phyloP scores from a whole-genome alignment of 2,113 vertebrate species.

The Copsychus sechellarum region DNA sequence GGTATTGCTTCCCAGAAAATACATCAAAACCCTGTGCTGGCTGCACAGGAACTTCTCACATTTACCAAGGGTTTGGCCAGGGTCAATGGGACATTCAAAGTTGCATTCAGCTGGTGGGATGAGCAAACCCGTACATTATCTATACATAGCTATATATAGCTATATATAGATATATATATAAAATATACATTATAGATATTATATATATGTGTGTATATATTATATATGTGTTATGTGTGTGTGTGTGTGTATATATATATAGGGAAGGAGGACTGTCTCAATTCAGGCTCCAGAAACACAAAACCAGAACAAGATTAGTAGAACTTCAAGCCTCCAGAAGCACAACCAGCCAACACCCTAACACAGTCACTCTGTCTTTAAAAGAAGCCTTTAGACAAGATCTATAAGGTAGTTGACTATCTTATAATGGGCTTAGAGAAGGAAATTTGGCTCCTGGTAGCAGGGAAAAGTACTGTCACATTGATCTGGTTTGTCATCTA shows the following conservation, averaged over 20 bases:
- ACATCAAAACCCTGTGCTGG: too few species aligned
- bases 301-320: neutral
- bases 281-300: neutral
- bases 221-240: too few species aligned
- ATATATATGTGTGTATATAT: too few species aligned
- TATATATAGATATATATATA: too few species aligned
- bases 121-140: neutral
- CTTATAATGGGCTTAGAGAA: neutral
- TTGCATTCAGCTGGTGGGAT: neutral
- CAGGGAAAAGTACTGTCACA: neutral
- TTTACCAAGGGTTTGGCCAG: neutral
- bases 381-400: neutral
- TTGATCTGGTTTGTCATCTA: neutral
- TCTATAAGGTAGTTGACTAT: neutral
- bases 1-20: neutral
- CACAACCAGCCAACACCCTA: neutral
- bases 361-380: neutral
- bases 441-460: neutral
- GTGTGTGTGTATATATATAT: too few species aligned
- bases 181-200: too few species aligned
- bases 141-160: too few species aligned
- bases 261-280: neutral
- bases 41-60: rapidly evolving
- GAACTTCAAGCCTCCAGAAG: neutral
- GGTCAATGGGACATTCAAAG: neutral